These are phyloP conservation scores for Acanthosoma haemorrhoidale DNA, from an alignment of 2,888 invertebrate genomes.

Conservation along the genomic window DNA sequence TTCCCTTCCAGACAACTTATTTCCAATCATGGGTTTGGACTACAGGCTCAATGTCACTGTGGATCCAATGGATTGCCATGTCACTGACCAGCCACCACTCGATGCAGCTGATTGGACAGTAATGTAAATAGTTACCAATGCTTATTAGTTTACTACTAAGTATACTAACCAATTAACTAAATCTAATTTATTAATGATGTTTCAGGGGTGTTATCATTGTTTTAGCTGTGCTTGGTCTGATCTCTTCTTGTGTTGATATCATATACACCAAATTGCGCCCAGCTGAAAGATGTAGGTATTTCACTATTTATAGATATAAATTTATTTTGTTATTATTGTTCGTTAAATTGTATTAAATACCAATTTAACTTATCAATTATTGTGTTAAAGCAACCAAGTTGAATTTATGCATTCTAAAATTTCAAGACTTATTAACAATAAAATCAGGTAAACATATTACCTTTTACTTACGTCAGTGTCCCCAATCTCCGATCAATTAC, in stretches of 20 bases:
- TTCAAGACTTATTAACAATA: too few species aligned
- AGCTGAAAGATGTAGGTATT: not conserved
- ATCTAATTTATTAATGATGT: not conserved
- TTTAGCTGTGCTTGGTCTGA: not conserved
- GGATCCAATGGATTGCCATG: conserved; percentile 33
- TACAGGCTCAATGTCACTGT: conserved; percentile 40
- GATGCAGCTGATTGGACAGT: conserved; percentile 43
- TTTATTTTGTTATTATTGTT: too few species aligned
- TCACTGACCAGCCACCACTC: conserved; percentile 39
- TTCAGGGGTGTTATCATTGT: not conserved
- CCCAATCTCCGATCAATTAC: too few species aligned
- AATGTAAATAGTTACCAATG: conserved; percentile 43
- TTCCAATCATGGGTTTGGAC: conserved; percentile 37
- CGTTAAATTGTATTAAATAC: too few species aligned
- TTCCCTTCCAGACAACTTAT: conserved; percentile 37
- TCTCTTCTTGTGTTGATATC: not conserved
- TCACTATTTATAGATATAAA: not conserved
- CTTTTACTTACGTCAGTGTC: too few species aligned
- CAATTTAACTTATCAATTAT: too few species aligned
- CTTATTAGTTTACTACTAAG: too few species aligned
- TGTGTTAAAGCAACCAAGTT: too few species aligned
- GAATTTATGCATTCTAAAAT: too few species aligned
- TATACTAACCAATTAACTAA: too few species aligned
- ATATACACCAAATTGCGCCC: not conserved
- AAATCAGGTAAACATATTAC: too few species aligned